Percentiles rank a stretch among this genome's conserved stretches.
phyloP scores from a whole-genome alignment of 2,113 vertebrate genomes.

The Regulus satrapa region DNA sequence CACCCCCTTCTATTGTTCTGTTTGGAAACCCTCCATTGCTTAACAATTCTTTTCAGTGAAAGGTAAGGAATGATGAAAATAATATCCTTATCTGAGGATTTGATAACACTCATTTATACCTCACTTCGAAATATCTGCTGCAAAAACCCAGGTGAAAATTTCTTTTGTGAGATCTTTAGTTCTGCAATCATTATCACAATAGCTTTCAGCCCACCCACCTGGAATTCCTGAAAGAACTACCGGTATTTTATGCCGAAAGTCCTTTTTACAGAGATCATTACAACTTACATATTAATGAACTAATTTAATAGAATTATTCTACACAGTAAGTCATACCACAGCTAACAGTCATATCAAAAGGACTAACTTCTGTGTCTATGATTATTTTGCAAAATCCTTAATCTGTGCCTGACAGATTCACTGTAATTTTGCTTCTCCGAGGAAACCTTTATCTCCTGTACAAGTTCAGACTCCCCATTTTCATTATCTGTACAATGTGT shows the following conservation, averaged over 20 bases:
- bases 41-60: neutral
- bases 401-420: slow-evolving; percentile 41
- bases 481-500: slow-evolving; percentile 42
- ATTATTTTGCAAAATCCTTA: slow-evolving; percentile 53
- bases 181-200: slow-evolving; percentile 18
- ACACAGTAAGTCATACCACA: neutral
- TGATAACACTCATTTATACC: neutral
- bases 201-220: neutral
- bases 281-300: slow-evolving; percentile 44
- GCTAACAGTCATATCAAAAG: slow-evolving; percentile 11
- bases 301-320: slow-evolving; percentile 22
- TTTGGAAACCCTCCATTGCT: slow-evolving; percentile 42
- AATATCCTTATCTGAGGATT: slow-evolving; percentile 5
- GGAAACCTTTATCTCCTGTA: neutral
- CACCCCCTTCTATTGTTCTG: slow-evolving; percentile 21
- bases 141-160: neutral
- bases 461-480: slow-evolving; percentile 32
- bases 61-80: slow-evolving; percentile 1
- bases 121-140: neutral
- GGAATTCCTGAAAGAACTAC: slow-evolving; percentile 19
- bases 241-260: neutral
- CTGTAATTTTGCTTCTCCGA: slow-evolving; percentile 25
- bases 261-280: neutral
- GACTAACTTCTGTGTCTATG: neutral
- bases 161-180: neutral